Evolutionary conservation across 2,888 invertebrate genomes (phyloP), one percentile per base, ranked within the genome.

Genomic region (Ennomos fuscantarius): DNA sequence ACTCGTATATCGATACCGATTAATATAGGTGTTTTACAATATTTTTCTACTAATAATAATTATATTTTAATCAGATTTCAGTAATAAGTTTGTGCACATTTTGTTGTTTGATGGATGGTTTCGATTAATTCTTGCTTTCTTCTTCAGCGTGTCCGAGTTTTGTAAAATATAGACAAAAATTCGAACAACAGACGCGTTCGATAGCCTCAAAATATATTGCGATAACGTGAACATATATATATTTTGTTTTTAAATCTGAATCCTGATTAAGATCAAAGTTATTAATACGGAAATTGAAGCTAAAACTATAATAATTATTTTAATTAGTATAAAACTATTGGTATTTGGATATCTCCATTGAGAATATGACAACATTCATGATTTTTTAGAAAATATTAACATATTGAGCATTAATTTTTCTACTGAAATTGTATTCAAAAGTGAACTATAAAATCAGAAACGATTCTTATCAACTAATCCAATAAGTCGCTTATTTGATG

Each of bases 331-430:
- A 46, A 56, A 51, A 10, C 12, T 8, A 52, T 49, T 55, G 57
- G 46, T 60, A 62, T 56, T 65, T 65, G 65, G 60, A 57, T 50
- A 63, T 54, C 60, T 45, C 9, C 48, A 24, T 39, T 43, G n/a
- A n/a, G n/a, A n/a, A n/a, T n/a, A n/a, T n/a, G n/a, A n/a, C n/a
- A n/a, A n/a, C n/a, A n/a, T n/a, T n/a, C n/a, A n/a, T n/a, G n/a
- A n/a, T n/a, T n/a, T n/a, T n/a, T n/a, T n/a, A 58, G 55, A 48
- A 61, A 52, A 37, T 46, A 37, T 12, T 45, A 10, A 8, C 12
- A 9, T 41, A 24, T 41, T 41, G 9, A 24, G 9, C 3, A 6
- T 40, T 1, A 8, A 24, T 3, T 24, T 2, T 24, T 24, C 3
- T 3, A 24, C 1, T 24, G 24, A 24, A 24, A 24, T 2, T 24